Base-by-base conservation (phyloP, 23 tunicate genomes). In the Corella eumyota region DNA sequence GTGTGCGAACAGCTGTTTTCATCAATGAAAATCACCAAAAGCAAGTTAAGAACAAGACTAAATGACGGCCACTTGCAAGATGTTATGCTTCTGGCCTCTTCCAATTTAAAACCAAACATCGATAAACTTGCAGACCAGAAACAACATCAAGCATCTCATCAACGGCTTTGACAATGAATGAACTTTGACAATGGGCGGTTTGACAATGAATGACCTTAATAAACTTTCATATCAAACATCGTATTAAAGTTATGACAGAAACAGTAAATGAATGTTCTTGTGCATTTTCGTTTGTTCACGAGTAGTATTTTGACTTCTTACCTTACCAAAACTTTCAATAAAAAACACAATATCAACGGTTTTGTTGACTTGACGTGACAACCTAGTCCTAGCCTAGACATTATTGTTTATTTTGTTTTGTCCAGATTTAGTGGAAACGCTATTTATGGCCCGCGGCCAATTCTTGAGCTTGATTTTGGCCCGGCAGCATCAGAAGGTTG, bases 1-100 rank as follows among this genome's bases (percentile, higher is more conserved):
- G 47, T 44, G 37, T 73, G 79, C 47, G 70, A 73, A 73, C 79
- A 64, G 32, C 51, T 63, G 36, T 64, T 73, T 63, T 66, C 82
- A 26, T 55, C 73, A 55, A 66, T 75, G 82, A 75, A 75, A 66
- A 4, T 57, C 45, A 57, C 73, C 45, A 75, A 75, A 62, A 66
- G 66, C 73, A 58, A 66, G 73, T 32, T 66, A 34, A 75, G 73
- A 54, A 32, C 79, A 51, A 53, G 52, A 13, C 35, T 73, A 36
- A 32, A 34, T 49, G 52, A 73, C 40, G 56, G 26, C 66, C 76
- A 70, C 36, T 45, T 34, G 56, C 35, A 70, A 58, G 66, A 37
- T 40, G 56, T 58, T 25, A 51, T 67, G 61, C 58, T 65, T 45
- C 49, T 68, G 45, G 46, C 73, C 48, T 55, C 73, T 30, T 68